Evolutionary conservation across 2,888 invertebrate genomes (phyloP).

Genomic region (Chelonus formosanus): DNA sequence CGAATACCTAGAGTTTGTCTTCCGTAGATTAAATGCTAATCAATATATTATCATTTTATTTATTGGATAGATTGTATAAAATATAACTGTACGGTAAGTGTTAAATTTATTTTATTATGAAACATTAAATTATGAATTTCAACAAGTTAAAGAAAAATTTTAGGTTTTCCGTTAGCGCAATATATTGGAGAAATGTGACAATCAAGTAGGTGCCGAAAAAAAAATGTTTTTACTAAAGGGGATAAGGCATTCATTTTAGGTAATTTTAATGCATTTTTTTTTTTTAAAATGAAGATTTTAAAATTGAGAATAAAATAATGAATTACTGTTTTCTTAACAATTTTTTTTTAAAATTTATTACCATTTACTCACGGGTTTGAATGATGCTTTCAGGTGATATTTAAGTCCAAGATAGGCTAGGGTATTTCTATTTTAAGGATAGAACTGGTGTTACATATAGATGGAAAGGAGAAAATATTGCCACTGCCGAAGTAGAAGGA

Average conservation of each 20-base stretch:
- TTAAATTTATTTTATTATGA: too few relatives aligned
- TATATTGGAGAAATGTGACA: slow-evolving; percentile 73
- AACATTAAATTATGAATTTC: too few relatives aligned
- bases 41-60: too few relatives aligned
- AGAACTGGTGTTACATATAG: slow-evolving; percentile 97
- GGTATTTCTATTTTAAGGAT: slow-evolving; percentile 95
- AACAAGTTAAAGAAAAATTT: too few relatives aligned
- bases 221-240: slow-evolving; percentile 73
- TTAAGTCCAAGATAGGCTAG: slow-evolving; percentile 88
- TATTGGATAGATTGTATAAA: slow-evolving; percentile 95
- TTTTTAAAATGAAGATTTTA: neutral
- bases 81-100: slow-evolving; percentile 85
- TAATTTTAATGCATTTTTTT: slow-evolving; percentile 41
- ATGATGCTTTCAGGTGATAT: slow-evolving; percentile 85
- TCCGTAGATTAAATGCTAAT: too few relatives aligned
- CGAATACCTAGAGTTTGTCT: too few relatives aligned
- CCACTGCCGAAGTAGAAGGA: slow-evolving; percentile 96
- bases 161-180: slow-evolving; percentile 65
- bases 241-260: slow-evolving; percentile 73
- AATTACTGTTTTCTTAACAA: too few relatives aligned
- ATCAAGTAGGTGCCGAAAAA: slow-evolving; percentile 68
- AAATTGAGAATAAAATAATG: slow-evolving; percentile 71
- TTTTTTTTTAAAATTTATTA: too few relatives aligned
- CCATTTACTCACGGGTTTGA: too few relatives aligned
- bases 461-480: slow-evolving; percentile 99